A percentile compares a stretch with the other conserved stretches of the same genome.
Evolutionary conservation across 2,797 vertebrate genomes (phyloP).

Genomic region (Triplophysa bombifrons): DNA sequence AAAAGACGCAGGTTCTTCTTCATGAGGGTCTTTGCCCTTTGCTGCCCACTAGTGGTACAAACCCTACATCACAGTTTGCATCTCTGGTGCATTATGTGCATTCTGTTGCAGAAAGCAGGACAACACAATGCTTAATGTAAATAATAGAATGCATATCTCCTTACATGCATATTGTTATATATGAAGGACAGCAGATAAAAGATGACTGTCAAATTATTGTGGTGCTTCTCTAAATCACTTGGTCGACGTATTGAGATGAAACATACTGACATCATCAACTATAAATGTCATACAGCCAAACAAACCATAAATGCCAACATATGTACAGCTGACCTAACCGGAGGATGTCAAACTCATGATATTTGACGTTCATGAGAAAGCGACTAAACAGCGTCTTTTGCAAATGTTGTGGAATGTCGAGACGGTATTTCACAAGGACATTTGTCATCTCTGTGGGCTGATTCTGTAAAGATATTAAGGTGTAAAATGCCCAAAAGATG

Average conservation of each 20-base stretch:
- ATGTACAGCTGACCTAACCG: not conserved
- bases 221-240: no score
- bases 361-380: constrained; percentile 13
- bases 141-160: not conserved
- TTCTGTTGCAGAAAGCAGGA: not conserved
- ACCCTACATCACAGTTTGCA: constrained; percentile 11
- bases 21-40: constrained; percentile 24
- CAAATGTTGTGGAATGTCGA: not conserved
- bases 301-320: not conserved
- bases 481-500: constrained; percentile 9
- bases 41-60: constrained; percentile 66
- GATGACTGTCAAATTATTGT: no score
- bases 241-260: no score
- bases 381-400: not conserved
- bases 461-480: constrained; percentile 17
- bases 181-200: no score
- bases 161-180: not conserved
- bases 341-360: not conserved
- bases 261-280: no score
- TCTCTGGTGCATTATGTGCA: not conserved
- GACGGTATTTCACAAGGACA: not conserved
- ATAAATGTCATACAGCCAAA: no score
- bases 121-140: no score
- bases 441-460: constrained; percentile 4
- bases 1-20: not conserved